phyloP scores from a whole-genome alignment of 35 echinoderm and acorn worm genomes.

The Diadema setosum region DNA sequence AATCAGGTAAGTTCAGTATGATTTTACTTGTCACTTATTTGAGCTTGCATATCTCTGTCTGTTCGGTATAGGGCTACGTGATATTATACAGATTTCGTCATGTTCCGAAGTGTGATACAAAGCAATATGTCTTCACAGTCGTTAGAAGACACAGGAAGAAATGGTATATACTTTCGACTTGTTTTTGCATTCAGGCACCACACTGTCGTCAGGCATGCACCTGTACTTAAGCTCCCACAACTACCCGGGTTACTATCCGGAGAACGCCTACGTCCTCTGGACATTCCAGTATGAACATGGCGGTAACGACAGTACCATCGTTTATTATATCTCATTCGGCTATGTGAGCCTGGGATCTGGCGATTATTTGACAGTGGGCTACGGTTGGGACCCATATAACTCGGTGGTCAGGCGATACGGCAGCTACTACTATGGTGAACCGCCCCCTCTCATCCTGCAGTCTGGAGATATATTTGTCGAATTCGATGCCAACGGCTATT shows the following conservation, averaged over 20 bases:
- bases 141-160: no score
- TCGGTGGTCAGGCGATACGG: not conserved
- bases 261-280: not conserved
- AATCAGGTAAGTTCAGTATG: no score
- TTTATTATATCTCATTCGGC: not conserved
- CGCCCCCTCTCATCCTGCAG: not conserved
- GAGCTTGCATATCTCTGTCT: no score
- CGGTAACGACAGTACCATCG: not conserved
- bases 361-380: not conserved
- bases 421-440: not conserved
- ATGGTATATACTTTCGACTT: no score
- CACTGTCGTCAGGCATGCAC: not conserved
- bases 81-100: no score
- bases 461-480: not conserved
- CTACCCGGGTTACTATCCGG: not conserved
- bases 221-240: not conserved
- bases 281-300: not conserved
- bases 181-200: not conserved
- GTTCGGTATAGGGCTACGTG: no score
- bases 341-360: no score
- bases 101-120: no score
- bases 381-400: not conserved
- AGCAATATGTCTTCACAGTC: no score
- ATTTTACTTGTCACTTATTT: no score
- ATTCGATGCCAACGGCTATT: not conserved